A percentile compares a stretch with the other conserved stretches of the same genome.
These are phyloP conservation scores for Periplaneta americana DNA, from an alignment of 1,140 invertebrate genomes.

Conservation along the genomic window DNA sequence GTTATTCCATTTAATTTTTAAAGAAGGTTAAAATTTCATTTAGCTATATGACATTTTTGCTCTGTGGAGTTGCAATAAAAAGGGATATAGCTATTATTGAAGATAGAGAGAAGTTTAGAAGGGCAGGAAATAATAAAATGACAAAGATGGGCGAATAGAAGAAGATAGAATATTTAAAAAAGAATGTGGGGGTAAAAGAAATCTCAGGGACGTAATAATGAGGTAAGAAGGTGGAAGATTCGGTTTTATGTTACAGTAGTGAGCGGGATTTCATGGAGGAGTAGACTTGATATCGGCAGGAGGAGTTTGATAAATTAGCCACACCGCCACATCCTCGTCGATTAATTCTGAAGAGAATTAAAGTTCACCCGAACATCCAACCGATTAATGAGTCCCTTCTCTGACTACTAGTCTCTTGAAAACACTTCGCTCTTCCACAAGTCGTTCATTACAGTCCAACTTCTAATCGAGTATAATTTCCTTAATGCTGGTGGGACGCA, in stretches of 20 bases:
- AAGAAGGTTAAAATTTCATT: too few relatives aligned
- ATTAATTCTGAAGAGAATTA: background rate
- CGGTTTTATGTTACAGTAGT: background rate
- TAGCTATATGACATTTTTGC: background rate
- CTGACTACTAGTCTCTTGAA: background rate
- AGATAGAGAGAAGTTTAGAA: background rate
- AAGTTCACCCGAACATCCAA: background rate
- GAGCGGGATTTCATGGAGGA: background rate
- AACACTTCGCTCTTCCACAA: background rate
- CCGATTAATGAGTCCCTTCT: background rate
- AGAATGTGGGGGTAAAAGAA: background rate
- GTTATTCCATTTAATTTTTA: too few relatives aligned
- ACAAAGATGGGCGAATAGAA: background rate
- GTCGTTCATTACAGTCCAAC: background rate
- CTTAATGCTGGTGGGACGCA: background rate
- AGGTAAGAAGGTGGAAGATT: background rate
- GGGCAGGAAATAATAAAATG: background rate
- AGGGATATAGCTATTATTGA: background rate
- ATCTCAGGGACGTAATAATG: background rate
- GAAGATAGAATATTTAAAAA: background rate
- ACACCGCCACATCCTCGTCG: background rate
- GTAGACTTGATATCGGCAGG: background rate
- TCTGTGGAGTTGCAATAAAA: too few relatives aligned
- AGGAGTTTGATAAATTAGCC: background rate
- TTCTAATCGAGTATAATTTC: background rate